phyloP scores from a whole-genome alignment of 1,140 invertebrate genomes.

The Drosophila pandora region DNA sequence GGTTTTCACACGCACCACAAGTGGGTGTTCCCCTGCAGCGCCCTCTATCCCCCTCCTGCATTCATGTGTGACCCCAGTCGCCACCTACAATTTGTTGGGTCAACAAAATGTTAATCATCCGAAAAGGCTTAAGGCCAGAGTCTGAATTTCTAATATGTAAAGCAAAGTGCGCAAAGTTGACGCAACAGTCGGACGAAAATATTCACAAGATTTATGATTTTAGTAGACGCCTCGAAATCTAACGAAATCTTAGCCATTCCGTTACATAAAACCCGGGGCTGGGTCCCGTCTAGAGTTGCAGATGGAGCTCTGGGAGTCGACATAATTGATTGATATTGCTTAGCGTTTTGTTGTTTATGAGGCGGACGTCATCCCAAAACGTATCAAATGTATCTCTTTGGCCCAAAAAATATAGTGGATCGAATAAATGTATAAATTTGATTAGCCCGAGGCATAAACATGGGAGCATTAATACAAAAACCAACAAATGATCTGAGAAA shows the following conservation, averaged over 20 bases:
- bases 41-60: not conserved
- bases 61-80: constrained; percentile 20
- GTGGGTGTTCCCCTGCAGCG: constrained; percentile 53
- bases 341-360: constrained; percentile 67
- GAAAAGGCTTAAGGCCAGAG: constrained; percentile 36
- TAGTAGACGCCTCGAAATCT: constrained; percentile 70
- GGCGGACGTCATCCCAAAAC: constrained; percentile 43
- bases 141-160: constrained; percentile 58
- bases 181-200: constrained; percentile 55
- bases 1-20: constrained; percentile 68
- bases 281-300: constrained; percentile 22
- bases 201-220: constrained; percentile 78
- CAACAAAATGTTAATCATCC: constrained; percentile 68
- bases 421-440: constrained; percentile 50
- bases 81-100: constrained; percentile 53
- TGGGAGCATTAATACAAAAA: constrained; percentile 22
- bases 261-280: constrained; percentile 64
- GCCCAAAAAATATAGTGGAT: constrained; percentile 43
- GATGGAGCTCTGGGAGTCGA: constrained; percentile 22
- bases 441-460: constrained; percentile 22
- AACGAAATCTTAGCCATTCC: constrained; percentile 61
- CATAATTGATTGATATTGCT: constrained; percentile 69
- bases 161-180: constrained; percentile 66
- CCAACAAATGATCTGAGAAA: constrained; percentile 38
- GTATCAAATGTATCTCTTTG: constrained; percentile 52